Base-by-base conservation (phyloP, 2,797 vertebrate genomes). In the Huso huso region DNA sequence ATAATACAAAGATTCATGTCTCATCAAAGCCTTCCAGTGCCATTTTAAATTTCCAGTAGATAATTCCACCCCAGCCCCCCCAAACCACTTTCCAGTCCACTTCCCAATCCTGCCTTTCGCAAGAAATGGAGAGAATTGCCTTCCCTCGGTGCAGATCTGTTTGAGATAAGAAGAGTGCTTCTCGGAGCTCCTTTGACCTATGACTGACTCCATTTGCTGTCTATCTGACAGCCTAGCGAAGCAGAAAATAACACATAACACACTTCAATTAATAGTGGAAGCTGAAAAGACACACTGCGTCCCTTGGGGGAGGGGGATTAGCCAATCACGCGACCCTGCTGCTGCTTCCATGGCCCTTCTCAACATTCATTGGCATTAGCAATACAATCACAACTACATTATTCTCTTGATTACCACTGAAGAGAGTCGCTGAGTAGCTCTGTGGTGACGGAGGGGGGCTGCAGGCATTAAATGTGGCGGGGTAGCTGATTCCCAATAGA, bases 201-300 rank as follows among this genome's bases (percentile, higher is more conserved):
- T 69, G 80, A 81, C 75, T 69, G 77, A 69, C 81, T 78, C 79
- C 81, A 80, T 83, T 84, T 83, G 78, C 81, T 79, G 77, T 77
- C 76, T 81, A 77, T 87, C 80, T 82, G 80, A 85, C 78, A 78
- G 81, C 70, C 82, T 84, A 82, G 87, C 79, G 79, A 90, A 83
- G 88, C 89, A 85, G 92, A 94, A 93, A 94, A 93, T 81, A 82
- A 83, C 83, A 87, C 84, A 88, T 86, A 90, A 83, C 89, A 78
- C 88, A 81, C 81, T 82, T 88, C 88, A 87, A 86, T 91, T 91
- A 90, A 87, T 83, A 85, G 79, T 78, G 77, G 76, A 70, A 86
- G 70, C 82, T 78, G 84, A 82, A 90, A 90, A 88, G 81, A 80
- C 84, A 77, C 83, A 79, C 78, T 77, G 71, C 66, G 81, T 87